Evolutionary conservation across 2,888 invertebrate species (phyloP), one percentile per base, ranked within the genome.

Genomic region (Tachina grossa): DNA sequence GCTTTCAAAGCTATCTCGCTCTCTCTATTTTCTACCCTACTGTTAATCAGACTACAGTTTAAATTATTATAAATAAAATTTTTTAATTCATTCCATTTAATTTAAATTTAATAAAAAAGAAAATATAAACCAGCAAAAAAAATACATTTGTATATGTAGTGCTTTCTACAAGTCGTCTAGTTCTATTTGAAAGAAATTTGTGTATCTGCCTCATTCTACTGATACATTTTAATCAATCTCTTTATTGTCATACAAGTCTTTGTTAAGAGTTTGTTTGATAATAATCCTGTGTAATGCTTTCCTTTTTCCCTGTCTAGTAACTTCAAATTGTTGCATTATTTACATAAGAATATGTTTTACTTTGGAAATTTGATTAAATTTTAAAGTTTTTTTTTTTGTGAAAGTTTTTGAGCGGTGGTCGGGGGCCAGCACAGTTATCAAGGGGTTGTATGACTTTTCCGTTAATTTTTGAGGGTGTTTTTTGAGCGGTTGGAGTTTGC

Each of bases 331-430:
- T 68, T 45, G 59, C 68, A 59, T 81, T 79, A 80, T 79, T 85
- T 83, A 66, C 85, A 79, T 68, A 76, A 85, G 85, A 85, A 85
- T 85, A 85, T 85, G 85, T 85, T 82, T 74, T 66, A 49, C 72
- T 74, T 57, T 41, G 45, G 57, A 63, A 71, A 82, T 75, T 78
- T 78, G 63, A 83, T 83, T 83, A 65, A 43, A 77, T 63, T 71
- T 65, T 51, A 31, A 65, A 57, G 43, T 11, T 13, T 31, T 45
- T 74, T 59, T 51, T 19, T 39, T 22, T 31, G 31, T 6, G 6
- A 31, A 31, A 31, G 31, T 31, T 31, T 31, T 31, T 6, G 31
- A 31, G 31, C 31, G 31, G 2, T 2, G 31, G 31, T 31, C 4
- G 9, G 13, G 22, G 9, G n/a, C n/a, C 4, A 1, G 14, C 4